A percentile compares a stretch with the other conserved stretches of the same genome.
phyloP scores from a whole-genome alignment of 1,140 invertebrate species.

The Drosophila bifasciata region DNA sequence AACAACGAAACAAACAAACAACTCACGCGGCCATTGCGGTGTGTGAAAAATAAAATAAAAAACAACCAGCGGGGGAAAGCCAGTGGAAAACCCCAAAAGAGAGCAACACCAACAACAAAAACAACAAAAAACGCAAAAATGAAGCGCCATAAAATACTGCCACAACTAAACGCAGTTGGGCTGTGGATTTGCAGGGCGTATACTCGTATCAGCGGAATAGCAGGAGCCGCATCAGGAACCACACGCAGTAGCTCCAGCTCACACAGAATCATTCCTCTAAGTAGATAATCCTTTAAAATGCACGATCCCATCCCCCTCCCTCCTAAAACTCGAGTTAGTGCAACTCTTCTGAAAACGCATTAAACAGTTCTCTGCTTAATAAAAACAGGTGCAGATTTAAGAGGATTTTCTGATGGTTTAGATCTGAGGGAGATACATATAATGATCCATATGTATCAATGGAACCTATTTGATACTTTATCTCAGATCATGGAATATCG shows the following conservation, averaged over 20 bases:
- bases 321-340: too few relatives aligned
- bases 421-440: too few relatives aligned
- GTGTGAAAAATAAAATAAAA: constrained; percentile 48
- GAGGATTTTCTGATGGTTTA: too few relatives aligned
- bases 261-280: constrained; percentile 19
- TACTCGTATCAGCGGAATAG: constrained; percentile 25
- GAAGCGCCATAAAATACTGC: constrained; percentile 43
- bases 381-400: too few relatives aligned
- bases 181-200: constrained; percentile 40
- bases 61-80: constrained; percentile 29
- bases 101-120: constrained; percentile 1
- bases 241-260: constrained; percentile 27
- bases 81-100: constrained; percentile 12
- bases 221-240: not conserved
- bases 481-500: too few relatives aligned
- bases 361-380: too few relatives aligned
- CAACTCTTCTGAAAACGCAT: too few relatives aligned
- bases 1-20: constrained; percentile 61
- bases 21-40: constrained; percentile 57
- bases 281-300: constrained; percentile 28
- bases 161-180: constrained; percentile 57
- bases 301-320: not conserved
- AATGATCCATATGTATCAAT: too few relatives aligned
- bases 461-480: too few relatives aligned
- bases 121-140: constrained; percentile 19